Base-by-base conservation (phyloP, 2,113 vertebrate genomes). In the Ammospiza caudacuta region DNA sequence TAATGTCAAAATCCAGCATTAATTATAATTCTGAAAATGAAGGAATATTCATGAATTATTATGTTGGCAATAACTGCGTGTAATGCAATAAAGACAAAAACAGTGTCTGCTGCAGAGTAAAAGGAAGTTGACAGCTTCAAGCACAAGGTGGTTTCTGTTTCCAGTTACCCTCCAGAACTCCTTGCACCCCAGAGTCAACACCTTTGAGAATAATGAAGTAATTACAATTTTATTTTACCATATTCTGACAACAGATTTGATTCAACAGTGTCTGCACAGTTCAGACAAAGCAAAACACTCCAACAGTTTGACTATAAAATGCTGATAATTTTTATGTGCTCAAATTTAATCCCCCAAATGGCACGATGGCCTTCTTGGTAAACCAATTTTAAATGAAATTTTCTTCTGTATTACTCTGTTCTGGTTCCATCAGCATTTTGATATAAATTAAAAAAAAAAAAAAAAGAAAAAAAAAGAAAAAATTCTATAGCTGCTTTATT, bases 81-180 rank as follows among this genome's bases (percentile, higher is more conserved):
- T 97, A 97, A 97, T 81, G 95, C 81, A 95, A 96, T 97, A 92
- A 75, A 74, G 85, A 90, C 94, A 97, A 95, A 91, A 90, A 31
- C 83, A 90, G 89, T 83, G 88, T 94, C 87, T 97, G 94, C 84
- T 92, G 68, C 89, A 87, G 93, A 96, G 93, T 83, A 94, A 96
- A 96, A 96, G 89, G 92, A 97, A 96, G 89, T 91, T 96, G 95
- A 97, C 95, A 97, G 96, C 94, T 96, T 92, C 27, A 35, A 97
- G 93, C 94, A 97, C 95, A 97, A 97, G 96, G 94, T 92, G 92
- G 84, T 95, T 97, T 98, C 95, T 98, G 97, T 98, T 98, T 97
- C 96, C 91, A 97, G 96, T 97, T 97, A 96, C 91, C 88, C 94
- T 97, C 70, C 95, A 97, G 92, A 97, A 92, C 93, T 97, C 94